phyloP scores from a whole-genome alignment of 35 echinoderm and acorn worm genomes.

The Acanthaster planci region DNA sequence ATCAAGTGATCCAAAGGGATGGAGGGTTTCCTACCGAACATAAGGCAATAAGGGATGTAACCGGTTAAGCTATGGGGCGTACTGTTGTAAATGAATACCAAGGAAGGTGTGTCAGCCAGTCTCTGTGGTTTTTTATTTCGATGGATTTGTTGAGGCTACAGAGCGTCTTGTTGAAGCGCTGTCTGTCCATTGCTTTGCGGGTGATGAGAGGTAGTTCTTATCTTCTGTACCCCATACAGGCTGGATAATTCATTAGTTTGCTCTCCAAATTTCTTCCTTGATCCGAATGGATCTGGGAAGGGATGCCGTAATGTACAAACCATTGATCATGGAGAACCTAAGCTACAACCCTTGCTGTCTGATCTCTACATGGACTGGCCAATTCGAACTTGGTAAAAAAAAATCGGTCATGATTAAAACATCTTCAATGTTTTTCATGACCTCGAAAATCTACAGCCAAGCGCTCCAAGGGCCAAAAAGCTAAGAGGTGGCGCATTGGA shows the following conservation, averaged over 20 bases:
- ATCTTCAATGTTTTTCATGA: constrained; percentile 40
- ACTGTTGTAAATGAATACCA: constrained; percentile 58
- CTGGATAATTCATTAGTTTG: constrained; percentile 36
- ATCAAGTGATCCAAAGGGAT: constrained; percentile 47
- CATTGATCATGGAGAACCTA: constrained; percentile 22
- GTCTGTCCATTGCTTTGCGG: background rate
- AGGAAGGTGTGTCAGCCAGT: constrained; percentile 33
- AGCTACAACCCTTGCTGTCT: constrained; percentile 53
- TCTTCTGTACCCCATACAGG: constrained; percentile 49
- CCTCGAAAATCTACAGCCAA: constrained; percentile 42
- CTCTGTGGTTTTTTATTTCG: background rate
- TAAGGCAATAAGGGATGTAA: constrained; percentile 22
- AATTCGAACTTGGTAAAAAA: constrained; percentile 53
- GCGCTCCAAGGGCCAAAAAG: background rate
- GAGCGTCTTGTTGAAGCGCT: too few species aligned
- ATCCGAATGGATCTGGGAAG: constrained; percentile 49
- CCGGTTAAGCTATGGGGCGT: constrained; percentile 51
- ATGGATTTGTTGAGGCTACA: constrained; percentile 55
- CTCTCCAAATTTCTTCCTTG: constrained; percentile 63
- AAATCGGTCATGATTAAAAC: too few species aligned
- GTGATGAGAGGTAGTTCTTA: constrained; percentile 51
- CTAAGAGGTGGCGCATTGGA: constrained; percentile 36
- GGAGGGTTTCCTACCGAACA: constrained; percentile 58
- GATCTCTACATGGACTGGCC: constrained; percentile 51
- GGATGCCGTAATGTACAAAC: constrained; percentile 68